phyloP scores from a whole-genome alignment of 2,113 vertebrate genomes.

The Myxocyprinus asiaticus region DNA sequence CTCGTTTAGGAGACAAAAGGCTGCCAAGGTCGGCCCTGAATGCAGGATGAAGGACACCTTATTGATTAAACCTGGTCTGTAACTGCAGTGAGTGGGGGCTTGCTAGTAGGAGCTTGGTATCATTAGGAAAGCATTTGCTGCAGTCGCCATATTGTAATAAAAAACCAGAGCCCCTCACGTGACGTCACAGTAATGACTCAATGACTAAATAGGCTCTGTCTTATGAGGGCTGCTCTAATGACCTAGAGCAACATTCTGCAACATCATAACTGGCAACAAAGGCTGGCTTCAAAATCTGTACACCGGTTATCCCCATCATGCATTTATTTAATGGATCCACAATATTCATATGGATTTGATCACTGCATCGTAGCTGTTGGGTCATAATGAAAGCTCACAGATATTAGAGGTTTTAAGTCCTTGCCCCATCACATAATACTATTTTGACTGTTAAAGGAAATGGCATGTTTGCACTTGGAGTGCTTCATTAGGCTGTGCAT shows the following conservation, averaged over 20 bases:
- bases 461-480: constrained; percentile 14
- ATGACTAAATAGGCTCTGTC: constrained; percentile 53
- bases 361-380: not conserved
- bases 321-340: not conserved
- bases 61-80: constrained; percentile 78
- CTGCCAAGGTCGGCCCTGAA: constrained; percentile 78
- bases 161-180: constrained; percentile 65
- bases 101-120: constrained; percentile 57
- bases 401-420: not conserved
- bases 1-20: constrained; percentile 77
- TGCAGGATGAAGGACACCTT: constrained; percentile 77
- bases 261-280: not conserved
- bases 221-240: constrained; percentile 43
- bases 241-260: constrained; percentile 34
- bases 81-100: constrained; percentile 63
- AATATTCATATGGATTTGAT: not conserved
- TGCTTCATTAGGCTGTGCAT: not conserved
- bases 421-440: not conserved
- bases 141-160: constrained; percentile 78
- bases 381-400: not conserved
- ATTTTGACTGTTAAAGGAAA: constrained; percentile 13
- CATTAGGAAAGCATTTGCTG: constrained; percentile 70
- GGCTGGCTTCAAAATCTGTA: not conserved
- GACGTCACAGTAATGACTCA: constrained; percentile 63
- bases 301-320: not conserved